These are phyloP conservation scores for Octodonta nipae DNA, from an alignment of 2,888 invertebrate species.

Conservation along the genomic window DNA sequence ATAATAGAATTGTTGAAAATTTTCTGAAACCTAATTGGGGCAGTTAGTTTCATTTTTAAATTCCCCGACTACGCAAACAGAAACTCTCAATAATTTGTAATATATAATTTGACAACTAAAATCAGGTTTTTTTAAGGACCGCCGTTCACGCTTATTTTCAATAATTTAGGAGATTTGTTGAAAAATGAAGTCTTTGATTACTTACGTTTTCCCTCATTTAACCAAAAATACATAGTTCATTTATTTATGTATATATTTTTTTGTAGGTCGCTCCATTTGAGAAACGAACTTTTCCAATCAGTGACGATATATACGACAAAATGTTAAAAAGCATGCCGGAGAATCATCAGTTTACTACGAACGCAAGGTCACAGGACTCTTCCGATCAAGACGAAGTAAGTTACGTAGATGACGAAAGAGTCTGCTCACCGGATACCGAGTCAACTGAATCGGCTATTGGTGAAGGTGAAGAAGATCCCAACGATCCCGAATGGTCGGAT, in stretches of 20 bases:
- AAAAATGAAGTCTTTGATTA: too few relatives aligned
- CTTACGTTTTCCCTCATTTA: too few relatives aligned
- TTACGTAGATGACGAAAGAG: neutral
- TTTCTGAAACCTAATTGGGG: too few relatives aligned
- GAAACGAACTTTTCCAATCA: conserved; percentile 59
- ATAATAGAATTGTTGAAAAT: too few relatives aligned
- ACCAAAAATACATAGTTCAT: neutral
- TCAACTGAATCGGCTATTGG: conserved; percentile 46
- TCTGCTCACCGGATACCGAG: conserved; percentile 33
- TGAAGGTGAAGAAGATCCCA: conserved; percentile 66
- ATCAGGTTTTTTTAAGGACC: too few relatives aligned
- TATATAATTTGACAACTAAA: too few relatives aligned
- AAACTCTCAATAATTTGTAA: too few relatives aligned
- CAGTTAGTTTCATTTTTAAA: too few relatives aligned
- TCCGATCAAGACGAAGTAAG: conserved; percentile 7
- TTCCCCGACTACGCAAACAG: too few relatives aligned
- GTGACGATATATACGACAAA: conserved; percentile 52
- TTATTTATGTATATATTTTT: conserved; percentile 1
- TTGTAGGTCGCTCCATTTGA: conserved; percentile 55
- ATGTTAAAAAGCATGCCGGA: conserved; percentile 60
- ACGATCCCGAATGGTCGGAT: conserved; percentile 71
- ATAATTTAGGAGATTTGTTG: too few relatives aligned
- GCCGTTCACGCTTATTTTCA: too few relatives aligned
- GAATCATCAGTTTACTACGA: conserved; percentile 38
- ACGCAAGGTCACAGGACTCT: conserved; percentile 24